These are phyloP conservation scores for Sinotaia quadrata DNA, from an alignment of 2,888 invertebrate genomes.

Conservation along the genomic window DNA sequence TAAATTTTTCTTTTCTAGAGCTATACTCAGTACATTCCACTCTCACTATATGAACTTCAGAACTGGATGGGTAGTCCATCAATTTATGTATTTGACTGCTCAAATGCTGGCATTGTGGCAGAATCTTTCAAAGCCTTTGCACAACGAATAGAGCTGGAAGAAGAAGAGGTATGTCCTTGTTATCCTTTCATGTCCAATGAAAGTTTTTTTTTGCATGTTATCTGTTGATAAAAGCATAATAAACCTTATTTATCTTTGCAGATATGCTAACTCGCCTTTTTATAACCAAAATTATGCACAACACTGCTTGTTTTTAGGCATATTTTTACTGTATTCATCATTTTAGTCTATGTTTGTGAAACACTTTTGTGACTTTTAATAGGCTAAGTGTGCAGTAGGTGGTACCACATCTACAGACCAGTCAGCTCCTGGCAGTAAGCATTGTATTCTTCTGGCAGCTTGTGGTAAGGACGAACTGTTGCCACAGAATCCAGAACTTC, in stretches of 20 bases:
- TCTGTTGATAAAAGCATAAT: too few relatives aligned
- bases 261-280: background rate
- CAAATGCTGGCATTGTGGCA: conserved; percentile 96
- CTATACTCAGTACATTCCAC: conserved; percentile 98
- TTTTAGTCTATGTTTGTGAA: background rate
- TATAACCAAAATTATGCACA: background rate
- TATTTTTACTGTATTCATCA: background rate
- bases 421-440: conserved; percentile 28
- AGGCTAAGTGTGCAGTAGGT: background rate
- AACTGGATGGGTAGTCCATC: conserved; percentile 99
- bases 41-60: conserved; percentile 98
- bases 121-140: conserved; percentile 76
- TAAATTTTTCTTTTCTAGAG: conserved; percentile 78
- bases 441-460: conserved; percentile 93
- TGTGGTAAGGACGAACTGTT: conserved; percentile 93
- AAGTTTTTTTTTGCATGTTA: too few relatives aligned
- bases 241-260: too few relatives aligned
- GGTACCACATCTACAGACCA: background rate
- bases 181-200: too few relatives aligned
- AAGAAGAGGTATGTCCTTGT: conserved; percentile 32
- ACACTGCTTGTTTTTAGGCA: background rate
- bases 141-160: conserved; percentile 64
- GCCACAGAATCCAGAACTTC: conserved; percentile 97
- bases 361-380: background rate
- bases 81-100: conserved; percentile 99